Evolutionary conservation across 2,888 invertebrate genomes (phyloP).

Genomic region (Smittia aterrima): DNA sequence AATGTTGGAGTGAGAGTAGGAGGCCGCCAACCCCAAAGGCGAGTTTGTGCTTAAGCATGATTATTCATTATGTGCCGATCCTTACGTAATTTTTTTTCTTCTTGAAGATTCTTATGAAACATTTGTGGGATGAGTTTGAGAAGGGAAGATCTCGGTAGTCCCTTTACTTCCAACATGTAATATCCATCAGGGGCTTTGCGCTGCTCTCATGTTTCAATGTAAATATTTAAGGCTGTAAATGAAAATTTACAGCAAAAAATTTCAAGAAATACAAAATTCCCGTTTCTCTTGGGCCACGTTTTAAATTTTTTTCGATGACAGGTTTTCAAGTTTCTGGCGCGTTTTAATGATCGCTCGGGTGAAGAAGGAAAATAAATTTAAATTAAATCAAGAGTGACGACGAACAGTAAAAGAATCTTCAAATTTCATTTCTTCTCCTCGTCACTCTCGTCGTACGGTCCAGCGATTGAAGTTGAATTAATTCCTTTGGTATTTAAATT

Average conservation of each 20-base stretch:
- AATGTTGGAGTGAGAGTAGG: not conserved
- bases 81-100: not conserved
- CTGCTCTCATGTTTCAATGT: slow-evolving; percentile 3
- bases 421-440: no score
- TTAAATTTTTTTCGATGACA: no score
- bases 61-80: not conserved
- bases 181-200: not conserved
- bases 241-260: not conserved
- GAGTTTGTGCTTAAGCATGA: not conserved
- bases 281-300: no score
- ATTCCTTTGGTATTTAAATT: no score
- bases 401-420: no score
- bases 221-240: not conserved
- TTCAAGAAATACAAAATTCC: no score
- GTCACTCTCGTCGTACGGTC: no score
- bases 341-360: no score
- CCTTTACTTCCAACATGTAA: not conserved
- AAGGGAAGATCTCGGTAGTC: not conserved
- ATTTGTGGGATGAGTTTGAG: not conserved
- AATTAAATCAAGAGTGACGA: no score
- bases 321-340: no score
- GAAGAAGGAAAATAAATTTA: no score
- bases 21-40: not conserved
- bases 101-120: not conserved
- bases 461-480: no score